These are phyloP conservation scores for Drosophila bocqueti DNA, from an alignment of 1,140 invertebrate species.

Conservation along the genomic window DNA sequence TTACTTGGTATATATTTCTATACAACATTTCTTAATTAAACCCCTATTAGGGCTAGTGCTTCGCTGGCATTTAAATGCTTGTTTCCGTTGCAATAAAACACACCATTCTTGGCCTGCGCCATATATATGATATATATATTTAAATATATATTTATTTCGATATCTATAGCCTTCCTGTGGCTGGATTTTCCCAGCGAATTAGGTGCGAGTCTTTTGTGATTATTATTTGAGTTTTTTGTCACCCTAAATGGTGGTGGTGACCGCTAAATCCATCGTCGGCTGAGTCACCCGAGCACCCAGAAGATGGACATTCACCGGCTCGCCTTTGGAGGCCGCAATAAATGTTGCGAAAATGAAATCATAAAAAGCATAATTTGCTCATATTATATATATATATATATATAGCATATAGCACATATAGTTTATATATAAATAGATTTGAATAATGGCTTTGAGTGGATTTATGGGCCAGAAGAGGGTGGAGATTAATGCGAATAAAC, in stretches of 20 bases:
- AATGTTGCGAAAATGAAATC: constrained; percentile 51
- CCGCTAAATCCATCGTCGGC: constrained; percentile 14
- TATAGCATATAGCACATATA: too few relatives aligned
- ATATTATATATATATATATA: neutral
- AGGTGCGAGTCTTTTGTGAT: constrained; percentile 1
- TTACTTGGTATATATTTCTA: neutral
- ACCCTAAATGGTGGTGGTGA: constrained; percentile 51
- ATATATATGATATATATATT: neutral
- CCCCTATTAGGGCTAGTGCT: neutral
- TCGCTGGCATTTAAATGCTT: neutral
- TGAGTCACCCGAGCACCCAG: constrained; percentile 49
- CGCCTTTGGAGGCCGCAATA: constrained; percentile 58
- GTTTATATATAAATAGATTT: constrained; percentile 11
- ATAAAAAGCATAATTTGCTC: constrained; percentile 64
- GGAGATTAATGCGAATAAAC: constrained; percentile 25
- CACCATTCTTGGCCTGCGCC: neutral
- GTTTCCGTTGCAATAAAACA: neutral
- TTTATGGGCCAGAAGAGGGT: constrained; percentile 39
- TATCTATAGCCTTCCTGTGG: neutral
- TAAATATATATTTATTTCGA: neutral
- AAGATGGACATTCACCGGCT: constrained; percentile 51
- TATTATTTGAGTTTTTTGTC: constrained; percentile 13
- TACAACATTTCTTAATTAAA: neutral
- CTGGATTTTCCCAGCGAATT: constrained; percentile 26
- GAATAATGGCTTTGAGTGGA: constrained; percentile 39